Percentiles rank a stretch among this genome's conserved stretches.
Evolutionary conservation across 2,797 vertebrate genomes (phyloP).

Genomic region (Kryptopterus vitreolus): DNA sequence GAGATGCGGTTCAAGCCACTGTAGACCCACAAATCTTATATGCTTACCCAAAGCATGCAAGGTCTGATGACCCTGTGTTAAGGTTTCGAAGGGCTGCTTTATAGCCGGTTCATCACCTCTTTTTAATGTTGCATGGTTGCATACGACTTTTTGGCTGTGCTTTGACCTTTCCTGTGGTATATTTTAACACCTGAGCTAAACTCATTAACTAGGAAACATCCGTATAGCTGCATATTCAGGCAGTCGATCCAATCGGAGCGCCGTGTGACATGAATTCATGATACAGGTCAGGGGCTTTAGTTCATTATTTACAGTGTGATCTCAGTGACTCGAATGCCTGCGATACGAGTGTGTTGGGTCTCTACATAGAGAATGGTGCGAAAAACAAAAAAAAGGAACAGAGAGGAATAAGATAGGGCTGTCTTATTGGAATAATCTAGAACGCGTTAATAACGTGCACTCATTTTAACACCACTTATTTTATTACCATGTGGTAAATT

Average conservation of each 20-base stretch:
- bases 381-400: neutral
- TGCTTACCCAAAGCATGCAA: slow-evolving; percentile 16
- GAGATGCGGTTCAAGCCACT: slow-evolving; percentile 15
- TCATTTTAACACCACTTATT: too few species aligned
- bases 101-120: neutral
- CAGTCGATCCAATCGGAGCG: neutral
- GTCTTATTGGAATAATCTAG: too few species aligned
- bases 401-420: too few species aligned
- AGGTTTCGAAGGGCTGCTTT: neutral
- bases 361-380: neutral
- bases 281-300: neutral
- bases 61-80: neutral
- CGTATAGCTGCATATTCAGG: neutral
- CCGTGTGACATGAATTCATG: neutral
- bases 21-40: slow-evolving; percentile 37
- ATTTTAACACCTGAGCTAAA: neutral
- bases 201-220: neutral
- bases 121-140: neutral
- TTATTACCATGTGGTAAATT: too few species aligned
- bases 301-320: neutral
- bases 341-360: too few species aligned
- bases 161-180: neutral
- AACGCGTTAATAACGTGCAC: too few species aligned
- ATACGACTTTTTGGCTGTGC: neutral
- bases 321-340: neutral